A percentile compares a stretch with the other conserved stretches of the same genome.
These are phyloP conservation scores for Coptodon bakossiorum DNA, from an alignment of 2,113 vertebrate species.

Conservation along the genomic window DNA sequence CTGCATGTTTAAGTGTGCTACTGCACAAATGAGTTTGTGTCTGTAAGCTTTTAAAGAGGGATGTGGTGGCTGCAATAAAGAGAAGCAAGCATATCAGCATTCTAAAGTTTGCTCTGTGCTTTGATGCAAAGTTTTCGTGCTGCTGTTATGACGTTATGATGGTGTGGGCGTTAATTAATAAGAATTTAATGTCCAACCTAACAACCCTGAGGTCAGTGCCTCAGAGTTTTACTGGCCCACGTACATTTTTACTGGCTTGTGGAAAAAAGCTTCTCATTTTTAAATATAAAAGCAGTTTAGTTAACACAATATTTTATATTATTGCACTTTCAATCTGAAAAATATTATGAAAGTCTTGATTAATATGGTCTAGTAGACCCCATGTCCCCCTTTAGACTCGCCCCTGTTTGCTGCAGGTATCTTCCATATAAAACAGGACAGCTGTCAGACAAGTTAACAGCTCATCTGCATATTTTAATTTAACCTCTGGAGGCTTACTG, in stretches of 20 bases:
- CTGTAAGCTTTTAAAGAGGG: neutral
- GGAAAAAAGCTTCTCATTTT: neutral
- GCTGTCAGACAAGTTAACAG: neutral
- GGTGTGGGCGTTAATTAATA: neutral
- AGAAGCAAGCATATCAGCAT: neutral
- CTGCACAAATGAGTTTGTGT: neutral
- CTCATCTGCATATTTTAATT: neutral
- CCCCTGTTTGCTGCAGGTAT: neutral
- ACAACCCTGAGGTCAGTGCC: neutral
- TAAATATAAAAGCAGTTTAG: neutral
- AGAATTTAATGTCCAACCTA: neutral
- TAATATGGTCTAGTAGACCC: neutral
- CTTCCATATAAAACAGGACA: neutral
- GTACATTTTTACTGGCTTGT: neutral
- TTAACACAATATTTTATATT: neutral
- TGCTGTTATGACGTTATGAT: neutral
- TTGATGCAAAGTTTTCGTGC: neutral
- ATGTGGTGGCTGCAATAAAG: neutral
- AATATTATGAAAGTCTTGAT: neutral
- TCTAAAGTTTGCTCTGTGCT: neutral
- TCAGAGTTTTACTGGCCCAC: neutral
- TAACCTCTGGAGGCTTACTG: neutral
- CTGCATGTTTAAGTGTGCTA: neutral
- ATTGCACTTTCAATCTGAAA: neutral
- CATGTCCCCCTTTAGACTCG: neutral